Evolutionary conservation across 2,888 invertebrate species (phyloP).

Genomic region (Ceramica pisi): DNA sequence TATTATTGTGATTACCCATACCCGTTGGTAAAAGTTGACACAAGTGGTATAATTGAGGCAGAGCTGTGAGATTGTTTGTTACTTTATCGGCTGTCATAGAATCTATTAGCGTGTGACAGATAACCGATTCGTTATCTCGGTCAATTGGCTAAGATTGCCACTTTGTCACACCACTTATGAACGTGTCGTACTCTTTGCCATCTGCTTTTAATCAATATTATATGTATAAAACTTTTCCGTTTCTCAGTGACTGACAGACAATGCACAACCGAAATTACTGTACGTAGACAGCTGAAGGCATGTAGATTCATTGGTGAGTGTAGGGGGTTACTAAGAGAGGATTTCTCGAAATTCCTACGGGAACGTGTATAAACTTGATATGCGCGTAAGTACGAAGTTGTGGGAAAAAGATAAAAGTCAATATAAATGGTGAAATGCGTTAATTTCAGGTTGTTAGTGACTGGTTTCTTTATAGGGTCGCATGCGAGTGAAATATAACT

Average conservation of each 20-base stretch:
- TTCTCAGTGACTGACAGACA: no score
- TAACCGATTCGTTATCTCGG: constrained; percentile 61
- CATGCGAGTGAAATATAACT: constrained; percentile 34
- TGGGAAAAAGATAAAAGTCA: no score
- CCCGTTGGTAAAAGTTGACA: not conserved
- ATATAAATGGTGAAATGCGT: constrained; percentile 8
- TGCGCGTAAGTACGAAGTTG: no score
- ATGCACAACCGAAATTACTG: no score
- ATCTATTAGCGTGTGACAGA: constrained; percentile 65
- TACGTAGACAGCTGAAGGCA: no score
- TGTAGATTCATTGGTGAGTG: no score
- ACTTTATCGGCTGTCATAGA: constrained; percentile 49
- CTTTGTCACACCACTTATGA: constrained; percentile 36
- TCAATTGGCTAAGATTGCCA: constrained; percentile 61
- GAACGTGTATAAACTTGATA: no score
- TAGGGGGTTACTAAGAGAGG: no score
- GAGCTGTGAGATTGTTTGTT: constrained; percentile 37
- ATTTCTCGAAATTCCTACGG: no score
- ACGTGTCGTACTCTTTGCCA: constrained; percentile 5
- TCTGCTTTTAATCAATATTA: constrained; percentile 14
- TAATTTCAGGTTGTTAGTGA: constrained; percentile 4
- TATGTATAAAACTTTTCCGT: no score
- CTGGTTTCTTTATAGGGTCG: constrained; percentile 3
- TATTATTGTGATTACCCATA: not conserved
- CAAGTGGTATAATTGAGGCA: constrained; percentile 1